A percentile compares a stretch with the other conserved stretches of the same genome.
Evolutionary conservation across 2,113 vertebrate species (phyloP).

Genomic region (Osmerus eperlanus): DNA sequence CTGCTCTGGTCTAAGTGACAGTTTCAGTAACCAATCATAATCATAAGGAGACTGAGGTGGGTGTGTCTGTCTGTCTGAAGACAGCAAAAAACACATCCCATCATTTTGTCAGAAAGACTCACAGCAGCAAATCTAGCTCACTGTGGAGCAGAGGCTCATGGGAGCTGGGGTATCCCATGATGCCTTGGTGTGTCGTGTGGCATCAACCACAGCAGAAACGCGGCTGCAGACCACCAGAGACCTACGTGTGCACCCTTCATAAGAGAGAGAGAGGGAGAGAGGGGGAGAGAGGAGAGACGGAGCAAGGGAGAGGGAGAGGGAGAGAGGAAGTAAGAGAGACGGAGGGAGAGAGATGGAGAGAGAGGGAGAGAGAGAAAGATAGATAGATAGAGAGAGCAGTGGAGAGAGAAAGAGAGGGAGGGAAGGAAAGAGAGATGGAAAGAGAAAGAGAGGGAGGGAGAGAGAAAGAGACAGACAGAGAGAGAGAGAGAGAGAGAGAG

Average conservation of each 20-base stretch:
- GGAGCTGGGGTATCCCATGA: slow-evolving; percentile 82
- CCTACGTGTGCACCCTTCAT: slow-evolving; percentile 78
- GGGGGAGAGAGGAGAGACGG: slow-evolving; percentile 24
- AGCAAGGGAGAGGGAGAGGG: not conserved
- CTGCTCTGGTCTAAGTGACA: slow-evolving; percentile 59
- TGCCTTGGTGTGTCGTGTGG: slow-evolving; percentile 95
- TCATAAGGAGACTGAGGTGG: slow-evolving; percentile 46
- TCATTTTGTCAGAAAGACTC: slow-evolving; percentile 47
- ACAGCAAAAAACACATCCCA: slow-evolving; percentile 54
- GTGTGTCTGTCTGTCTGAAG: slow-evolving; percentile 50
- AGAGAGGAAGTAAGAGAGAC: not conserved
- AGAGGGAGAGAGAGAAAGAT: slow-evolving; percentile 13
- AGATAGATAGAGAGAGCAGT: not conserved
- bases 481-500: slow-evolving; percentile 19
- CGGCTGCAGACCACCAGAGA: slow-evolving; percentile 98
- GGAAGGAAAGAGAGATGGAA: slow-evolving; percentile 16
- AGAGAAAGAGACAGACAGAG: slow-evolving; percentile 26
- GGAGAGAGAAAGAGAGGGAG: not conserved
- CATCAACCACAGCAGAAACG: slow-evolving; percentile 99
- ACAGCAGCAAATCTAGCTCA: slow-evolving; percentile 75
- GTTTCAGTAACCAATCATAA: slow-evolving; percentile 53
- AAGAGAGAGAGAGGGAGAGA: slow-evolving; percentile 10
- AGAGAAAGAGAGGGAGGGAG: slow-evolving; percentile 3
- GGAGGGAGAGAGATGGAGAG: slow-evolving; percentile 3
- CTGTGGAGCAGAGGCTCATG: slow-evolving; percentile 83